Evolutionary conservation across 2,888 invertebrate genomes (phyloP), one percentile per base, ranked within the genome.

Genomic region (Phalera bucephala): DNA sequence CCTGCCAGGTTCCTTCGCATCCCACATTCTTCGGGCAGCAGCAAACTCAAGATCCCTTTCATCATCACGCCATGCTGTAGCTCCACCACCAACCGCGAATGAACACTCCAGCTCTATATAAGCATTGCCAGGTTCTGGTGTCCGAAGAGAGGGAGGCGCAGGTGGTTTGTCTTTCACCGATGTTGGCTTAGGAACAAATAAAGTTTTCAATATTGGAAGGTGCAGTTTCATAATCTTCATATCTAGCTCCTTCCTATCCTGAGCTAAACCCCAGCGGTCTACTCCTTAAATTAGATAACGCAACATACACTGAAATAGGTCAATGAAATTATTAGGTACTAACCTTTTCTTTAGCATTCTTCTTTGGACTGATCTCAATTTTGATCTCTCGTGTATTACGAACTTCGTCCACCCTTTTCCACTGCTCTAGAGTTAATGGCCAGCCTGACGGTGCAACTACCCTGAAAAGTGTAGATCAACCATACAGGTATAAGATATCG

Each of bases 71-170:
- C 33, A 66, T 0, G 72, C 77, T 0, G 17, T 1, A 0, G 66
- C 64, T 0, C 78, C 79, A n/a, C 79, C 76, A 0, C 66, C 69
- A 0, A 45, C 36, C 0, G 80, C 52, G 1, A 78, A 28, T 0
- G 80, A 62, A 34, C 84, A 84, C 34, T 88, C 88, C 11, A 88
- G 45, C 19, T 80, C 78, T 0, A 74, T 61, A 30, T 63, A 82
- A 0, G 88, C 84, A 37, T 88, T 88, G 1, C 71, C 85, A 8
- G 71, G 66, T 11, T 64, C 53, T 0, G 80, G 80, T 2, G 59
- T 55, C 15, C 54, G 55, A 0, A 42, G 13, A 0, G 36, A 7
- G 0, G 40, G 1, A 1, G 17, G 11, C 3, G 32, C 31, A 6
- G 7, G 37, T 1, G 30, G 7, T 7, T 15, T 21, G 0, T 78